A percentile compares a stretch with the other conserved stretches of the same genome.
phyloP scores from a whole-genome alignment of 2,888 invertebrate species.

The Drosophila ezoana region DNA sequence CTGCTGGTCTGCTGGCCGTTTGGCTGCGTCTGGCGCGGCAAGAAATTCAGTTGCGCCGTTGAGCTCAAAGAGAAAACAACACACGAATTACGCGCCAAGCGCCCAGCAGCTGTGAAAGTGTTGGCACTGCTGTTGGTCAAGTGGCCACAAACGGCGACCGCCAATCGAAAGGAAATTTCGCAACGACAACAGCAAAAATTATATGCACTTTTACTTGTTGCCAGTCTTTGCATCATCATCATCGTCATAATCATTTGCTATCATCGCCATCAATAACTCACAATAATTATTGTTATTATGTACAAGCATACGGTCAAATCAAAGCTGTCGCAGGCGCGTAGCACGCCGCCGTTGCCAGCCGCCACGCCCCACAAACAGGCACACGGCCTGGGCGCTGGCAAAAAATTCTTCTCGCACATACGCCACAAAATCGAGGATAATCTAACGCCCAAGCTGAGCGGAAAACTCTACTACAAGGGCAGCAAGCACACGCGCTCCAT shows the following conservation, averaged over 20 bases:
- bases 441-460: conserved; percentile 81
- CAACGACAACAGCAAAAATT: conserved; percentile 50
- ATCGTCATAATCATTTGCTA: conserved; percentile 5
- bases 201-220: conserved; percentile 74
- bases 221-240: conserved; percentile 58
- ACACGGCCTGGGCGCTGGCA: conserved; percentile 62
- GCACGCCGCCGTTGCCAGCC: conserved; percentile 35
- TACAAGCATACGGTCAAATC: conserved; percentile 74
- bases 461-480: conserved; percentile 81
- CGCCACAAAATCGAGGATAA: conserved; percentile 85
- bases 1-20: conserved; percentile 42
- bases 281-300: conserved; percentile 43
- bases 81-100: conserved; percentile 60
- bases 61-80: conserved; percentile 78
- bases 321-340: conserved; percentile 63
- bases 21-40: conserved; percentile 52
- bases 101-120: conserved; percentile 64
- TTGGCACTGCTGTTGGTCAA: conserved; percentile 57
- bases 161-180: conserved; percentile 64
- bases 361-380: conserved; percentile 40
- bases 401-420: conserved; percentile 82
- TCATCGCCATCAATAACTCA: conserved; percentile 8
- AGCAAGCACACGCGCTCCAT: conserved; percentile 81
- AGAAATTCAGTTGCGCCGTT: conserved; percentile 74
- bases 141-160: conserved; percentile 31